A percentile compares a stretch with the other conserved stretches of the same genome.
phyloP scores from a whole-genome alignment of 1,140 invertebrate genomes.

The Centruroides vittatus region DNA sequence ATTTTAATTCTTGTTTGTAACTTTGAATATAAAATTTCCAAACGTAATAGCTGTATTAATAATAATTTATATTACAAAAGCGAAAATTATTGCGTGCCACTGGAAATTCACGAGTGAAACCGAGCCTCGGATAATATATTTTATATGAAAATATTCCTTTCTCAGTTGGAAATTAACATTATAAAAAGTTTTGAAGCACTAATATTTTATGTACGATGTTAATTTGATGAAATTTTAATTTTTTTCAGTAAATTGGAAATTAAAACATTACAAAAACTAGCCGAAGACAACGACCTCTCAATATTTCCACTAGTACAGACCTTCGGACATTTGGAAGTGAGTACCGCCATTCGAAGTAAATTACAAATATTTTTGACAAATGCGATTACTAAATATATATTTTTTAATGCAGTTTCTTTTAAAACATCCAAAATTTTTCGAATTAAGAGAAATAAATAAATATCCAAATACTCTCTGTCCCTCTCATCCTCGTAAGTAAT shows the following conservation, averaged over 20 bases:
- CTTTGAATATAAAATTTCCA: too few relatives aligned
- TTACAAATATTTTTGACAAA: background rate
- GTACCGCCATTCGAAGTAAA: too few relatives aligned
- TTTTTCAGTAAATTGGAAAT: conserved; percentile 41
- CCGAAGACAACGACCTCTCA: conserved; percentile 49
- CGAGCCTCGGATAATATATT: too few relatives aligned
- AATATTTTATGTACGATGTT: too few relatives aligned
- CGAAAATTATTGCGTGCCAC: too few relatives aligned
- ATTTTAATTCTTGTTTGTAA: too few relatives aligned
- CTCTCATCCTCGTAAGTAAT: conserved; percentile 12
- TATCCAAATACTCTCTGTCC: conserved; percentile 35
- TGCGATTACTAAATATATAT: background rate
- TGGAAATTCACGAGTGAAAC: too few relatives aligned
- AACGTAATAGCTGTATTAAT: too few relatives aligned
- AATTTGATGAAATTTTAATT: conserved; percentile 12
- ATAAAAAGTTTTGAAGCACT: too few relatives aligned
- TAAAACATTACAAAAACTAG: conserved; percentile 41
- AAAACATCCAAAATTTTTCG: conserved; percentile 35
- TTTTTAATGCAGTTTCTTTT: conserved; percentile 36
- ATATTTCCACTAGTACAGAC: conserved; percentile 25
- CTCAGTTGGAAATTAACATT: too few relatives aligned
- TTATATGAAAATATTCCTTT: too few relatives aligned
- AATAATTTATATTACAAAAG: too few relatives aligned
- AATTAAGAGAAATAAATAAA: conserved; percentile 37
- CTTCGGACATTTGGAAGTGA: conserved; percentile 25